These are phyloP conservation scores for Lysandra coridon DNA, from an alignment of 2,888 invertebrate species.

Conservation along the genomic window DNA sequence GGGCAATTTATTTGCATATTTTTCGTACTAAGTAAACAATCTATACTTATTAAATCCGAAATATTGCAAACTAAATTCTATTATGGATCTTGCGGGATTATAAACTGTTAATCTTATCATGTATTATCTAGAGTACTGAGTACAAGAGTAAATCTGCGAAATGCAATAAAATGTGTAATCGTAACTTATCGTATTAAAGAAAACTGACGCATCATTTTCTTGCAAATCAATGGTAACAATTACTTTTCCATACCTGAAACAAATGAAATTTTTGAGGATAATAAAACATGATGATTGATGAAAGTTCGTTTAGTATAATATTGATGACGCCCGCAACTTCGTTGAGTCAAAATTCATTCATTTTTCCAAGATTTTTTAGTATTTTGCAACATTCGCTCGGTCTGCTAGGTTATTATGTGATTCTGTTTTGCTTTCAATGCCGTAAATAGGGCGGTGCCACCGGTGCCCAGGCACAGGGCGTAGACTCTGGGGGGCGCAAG, in stretches of 20 bases:
- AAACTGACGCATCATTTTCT: not conserved
- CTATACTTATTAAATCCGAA: no score
- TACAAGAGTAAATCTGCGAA: not conserved
- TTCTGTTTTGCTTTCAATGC: no score
- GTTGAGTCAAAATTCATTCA: no score
- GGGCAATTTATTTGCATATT: no score
- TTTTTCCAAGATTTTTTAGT: no score
- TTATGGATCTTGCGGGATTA: not conserved
- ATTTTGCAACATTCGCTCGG: no score
- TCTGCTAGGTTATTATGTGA: no score
- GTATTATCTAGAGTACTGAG: not conserved
- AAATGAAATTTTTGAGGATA: not conserved
- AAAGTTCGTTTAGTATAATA: not conserved
- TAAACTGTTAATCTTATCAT: not conserved
- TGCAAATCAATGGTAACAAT: not conserved
- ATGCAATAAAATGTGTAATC: not conserved
- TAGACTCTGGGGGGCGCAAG: no score
- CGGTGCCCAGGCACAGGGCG: no score
- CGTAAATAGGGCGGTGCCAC: no score
- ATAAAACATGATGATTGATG: not conserved
- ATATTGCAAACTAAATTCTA: not conserved
- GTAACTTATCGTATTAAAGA: not conserved
- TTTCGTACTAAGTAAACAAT: no score
- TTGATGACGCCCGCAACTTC: no score
- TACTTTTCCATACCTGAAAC: slow-evolving; percentile 1